These are phyloP conservation scores for Zootoca vivipara DNA, from an alignment of 2,113 vertebrate genomes.

Conservation along the genomic window DNA sequence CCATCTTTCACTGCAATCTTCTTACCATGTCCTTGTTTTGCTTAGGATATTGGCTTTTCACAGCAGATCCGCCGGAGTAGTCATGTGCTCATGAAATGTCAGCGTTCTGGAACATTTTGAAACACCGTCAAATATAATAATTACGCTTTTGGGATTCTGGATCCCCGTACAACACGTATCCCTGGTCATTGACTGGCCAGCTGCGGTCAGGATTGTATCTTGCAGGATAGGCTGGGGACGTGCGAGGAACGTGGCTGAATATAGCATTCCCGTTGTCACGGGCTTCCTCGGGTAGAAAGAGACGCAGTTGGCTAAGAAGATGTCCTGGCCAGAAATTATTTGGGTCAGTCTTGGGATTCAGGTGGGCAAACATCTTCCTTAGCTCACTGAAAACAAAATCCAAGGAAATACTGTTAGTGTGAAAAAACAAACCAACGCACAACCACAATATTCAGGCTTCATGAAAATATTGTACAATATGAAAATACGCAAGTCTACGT, in stretches of 20 bases:
- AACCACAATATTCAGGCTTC: neutral
- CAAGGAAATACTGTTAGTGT: neutral
- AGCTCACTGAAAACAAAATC: slow-evolving; percentile 53
- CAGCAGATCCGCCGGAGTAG: neutral
- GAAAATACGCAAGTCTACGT: neutral
- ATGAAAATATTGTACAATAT: neutral
- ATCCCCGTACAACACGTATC: slow-evolving; percentile 15
- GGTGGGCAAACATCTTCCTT: neutral
- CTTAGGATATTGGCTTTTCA: neutral
- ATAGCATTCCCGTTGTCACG: neutral
- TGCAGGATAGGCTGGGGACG: neutral
- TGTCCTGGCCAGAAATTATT: slow-evolving; percentile 71
- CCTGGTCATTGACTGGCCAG: slow-evolving; percentile 43
- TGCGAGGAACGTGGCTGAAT: slow-evolving; percentile 43
- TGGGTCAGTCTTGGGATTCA: slow-evolving; percentile 43
- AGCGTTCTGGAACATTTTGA: neutral
- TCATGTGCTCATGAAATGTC: neutral
- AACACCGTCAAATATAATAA: slow-evolving; percentile 25
- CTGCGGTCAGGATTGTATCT: slow-evolving; percentile 22
- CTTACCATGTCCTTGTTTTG: neutral
- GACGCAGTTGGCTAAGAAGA: slow-evolving; percentile 64
- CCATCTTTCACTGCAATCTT: neutral
- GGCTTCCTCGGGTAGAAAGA: slow-evolving; percentile 35
- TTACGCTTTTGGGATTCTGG: slow-evolving; percentile 44
- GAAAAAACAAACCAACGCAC: neutral